Base-by-base conservation (phyloP, 92 coral and sea anemone species). In the Heliopora coerulea region DNA sequence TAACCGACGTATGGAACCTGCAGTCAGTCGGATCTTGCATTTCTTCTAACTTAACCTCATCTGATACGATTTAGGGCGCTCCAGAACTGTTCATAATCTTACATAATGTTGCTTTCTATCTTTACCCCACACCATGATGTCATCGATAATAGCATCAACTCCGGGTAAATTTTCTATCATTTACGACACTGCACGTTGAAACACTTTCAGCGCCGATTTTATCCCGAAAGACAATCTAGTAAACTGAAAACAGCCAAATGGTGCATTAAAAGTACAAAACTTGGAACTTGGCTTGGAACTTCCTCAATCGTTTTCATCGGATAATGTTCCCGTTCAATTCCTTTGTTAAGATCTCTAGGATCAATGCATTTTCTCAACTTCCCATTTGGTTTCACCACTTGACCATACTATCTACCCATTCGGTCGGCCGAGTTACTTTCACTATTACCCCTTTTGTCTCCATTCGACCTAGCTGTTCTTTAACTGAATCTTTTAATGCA, bases 121-220 rank as follows among this genome's bases (percentile, higher is more conserved):
- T 34, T 67, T 62, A 11, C 8, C 66, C 68, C 21, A 68, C 8
- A 77, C 68, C 21, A 68, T 62, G 46, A 68, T 79, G 54, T 68
- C 79, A 67, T 83, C 82, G 78, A 76, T 83, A 26, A 76, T 42
- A 52, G 57, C 73, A 35, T 77, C 78, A 13, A 76, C 74, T 32
- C 86, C 78, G 13, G 68, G 58, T 54, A 73, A 39, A n/a, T 54
- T 41, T 6, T 72, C 78, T 28, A 54, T 49, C 28, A 72, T 9
- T 25, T 15, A 24, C 7, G 57, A 33, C 40, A 50, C 52, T 48
- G 57, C 17, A 32, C 12, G 30, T 42, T 72, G 78, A 50, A 50
- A 72, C 6, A 48, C 37, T 23, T 72, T 44, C n/a, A 62, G 65
- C 6, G 34, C 78, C 6, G 65, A 27, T 0, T 33, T 54, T 13